Percentiles rank a stretch among this genome's conserved stretches.
These are phyloP conservation scores for Sylvilagus floridanus DNA, from an alignment of 2,797 vertebrate species.

Conservation along the genomic window DNA sequence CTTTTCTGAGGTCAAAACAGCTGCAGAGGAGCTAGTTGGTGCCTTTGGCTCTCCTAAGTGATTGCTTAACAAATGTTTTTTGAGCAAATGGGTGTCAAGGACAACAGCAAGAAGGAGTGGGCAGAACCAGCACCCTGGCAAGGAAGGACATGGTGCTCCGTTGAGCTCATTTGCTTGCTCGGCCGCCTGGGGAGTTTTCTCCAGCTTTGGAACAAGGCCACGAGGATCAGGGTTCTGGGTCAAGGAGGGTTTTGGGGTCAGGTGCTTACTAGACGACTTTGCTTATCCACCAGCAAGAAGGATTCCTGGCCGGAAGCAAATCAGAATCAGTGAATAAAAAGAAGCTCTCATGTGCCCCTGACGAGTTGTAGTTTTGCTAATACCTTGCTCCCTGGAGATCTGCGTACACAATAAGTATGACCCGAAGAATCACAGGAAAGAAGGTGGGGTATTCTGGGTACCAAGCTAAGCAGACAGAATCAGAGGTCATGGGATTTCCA, in stretches of 20 bases:
- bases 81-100: neutral
- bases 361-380: neutral
- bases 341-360: neutral
- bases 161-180: neutral
- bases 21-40: neutral
- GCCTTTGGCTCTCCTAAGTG: neutral
- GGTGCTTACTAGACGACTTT: neutral
- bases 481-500: neutral
- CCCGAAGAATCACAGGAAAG: neutral
- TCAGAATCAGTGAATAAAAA: neutral
- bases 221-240: fast-evolving
- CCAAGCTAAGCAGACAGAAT: neutral
- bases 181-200: neutral
- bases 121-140: neutral
- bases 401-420: neutral
- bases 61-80: neutral
- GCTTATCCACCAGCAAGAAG: neutral
- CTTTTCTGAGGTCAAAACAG: neutral
- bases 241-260: neutral
- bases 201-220: neutral
- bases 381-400: neutral
- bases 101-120: fast-evolving
- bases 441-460: neutral
- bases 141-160: neutral
- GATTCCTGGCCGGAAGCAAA: neutral